These are phyloP conservation scores for Drosophila diplacantha DNA, from an alignment of 2,888 invertebrate genomes.

Conservation along the genomic window DNA sequence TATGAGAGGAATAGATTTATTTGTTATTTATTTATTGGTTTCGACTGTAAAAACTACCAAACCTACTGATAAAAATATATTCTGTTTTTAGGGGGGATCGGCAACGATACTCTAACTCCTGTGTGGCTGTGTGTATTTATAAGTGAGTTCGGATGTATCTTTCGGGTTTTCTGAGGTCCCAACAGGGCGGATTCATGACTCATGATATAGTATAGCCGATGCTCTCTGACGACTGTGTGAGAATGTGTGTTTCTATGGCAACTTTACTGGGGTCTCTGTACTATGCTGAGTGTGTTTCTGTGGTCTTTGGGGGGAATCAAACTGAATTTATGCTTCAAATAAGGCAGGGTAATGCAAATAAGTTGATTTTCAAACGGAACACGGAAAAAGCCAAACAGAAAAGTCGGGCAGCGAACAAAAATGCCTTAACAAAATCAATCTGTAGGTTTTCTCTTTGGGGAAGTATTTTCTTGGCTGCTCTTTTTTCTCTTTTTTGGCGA, in stretches of 20 bases:
- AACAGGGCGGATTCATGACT: slow-evolving; percentile 13
- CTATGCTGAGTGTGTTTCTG: slow-evolving; percentile 24
- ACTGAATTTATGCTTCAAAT: slow-evolving; percentile 22
- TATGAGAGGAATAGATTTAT: slow-evolving; percentile 30
- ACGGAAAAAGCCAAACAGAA: slow-evolving; percentile 38
- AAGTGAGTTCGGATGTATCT: slow-evolving; percentile 18
- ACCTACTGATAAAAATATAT: slow-evolving; percentile 56
- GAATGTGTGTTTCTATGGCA: slow-evolving; percentile 26
- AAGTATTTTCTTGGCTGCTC: slow-evolving; percentile 3
- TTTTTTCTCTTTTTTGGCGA: not conserved
- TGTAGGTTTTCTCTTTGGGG: slow-evolving; percentile 18
- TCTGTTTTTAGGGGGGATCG: slow-evolving; percentile 32
- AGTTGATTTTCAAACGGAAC: slow-evolving; percentile 32
- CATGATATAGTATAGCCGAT: slow-evolving; percentile 33
- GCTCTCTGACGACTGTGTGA: slow-evolving; percentile 44
- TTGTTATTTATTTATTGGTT: slow-evolving; percentile 35
- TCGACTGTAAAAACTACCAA: slow-evolving; percentile 56
- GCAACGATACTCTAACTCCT: slow-evolving; percentile 41
- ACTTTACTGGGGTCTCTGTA: slow-evolving; percentile 28
- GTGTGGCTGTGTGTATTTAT: slow-evolving; percentile 32
- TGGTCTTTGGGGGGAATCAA: slow-evolving; percentile 23
- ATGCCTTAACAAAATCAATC: slow-evolving; percentile 29
- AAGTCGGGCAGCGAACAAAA: slow-evolving; percentile 29
- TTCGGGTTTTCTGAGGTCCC: slow-evolving; percentile 15
- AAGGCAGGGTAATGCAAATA: slow-evolving; percentile 30